Evolutionary conservation across 2,888 invertebrate species (phyloP).

Genomic region (Yponomeuta malinellus): DNA sequence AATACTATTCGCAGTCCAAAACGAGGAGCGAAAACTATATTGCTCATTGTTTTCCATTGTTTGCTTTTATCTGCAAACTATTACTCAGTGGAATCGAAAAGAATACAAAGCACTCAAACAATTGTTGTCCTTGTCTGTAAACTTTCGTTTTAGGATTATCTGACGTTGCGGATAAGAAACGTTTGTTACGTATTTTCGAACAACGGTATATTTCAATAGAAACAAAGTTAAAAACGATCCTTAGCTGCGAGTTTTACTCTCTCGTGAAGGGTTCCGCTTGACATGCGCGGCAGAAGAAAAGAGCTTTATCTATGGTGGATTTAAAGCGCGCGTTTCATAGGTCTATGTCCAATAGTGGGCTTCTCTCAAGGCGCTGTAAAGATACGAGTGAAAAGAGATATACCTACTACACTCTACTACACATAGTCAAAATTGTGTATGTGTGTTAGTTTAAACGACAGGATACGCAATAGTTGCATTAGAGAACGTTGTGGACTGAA

Average conservation of each 20-base stretch:
- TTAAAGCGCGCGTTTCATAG: too few relatives aligned
- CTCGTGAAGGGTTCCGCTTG: not conserved
- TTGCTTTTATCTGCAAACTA: constrained; percentile 35
- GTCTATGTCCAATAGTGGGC: too few relatives aligned
- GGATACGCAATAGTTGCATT: too few relatives aligned
- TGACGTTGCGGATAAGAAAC: not conserved
- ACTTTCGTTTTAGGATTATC: constrained; percentile 1
- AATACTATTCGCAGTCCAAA: constrained; percentile 34
- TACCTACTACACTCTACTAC: too few relatives aligned
- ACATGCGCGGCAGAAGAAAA: too few relatives aligned
- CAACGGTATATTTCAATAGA: constrained; percentile 5
- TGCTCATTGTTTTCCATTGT: constrained; percentile 41
- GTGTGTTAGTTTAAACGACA: too few relatives aligned
- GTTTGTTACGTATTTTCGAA: constrained; percentile 2
- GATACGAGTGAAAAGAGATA: too few relatives aligned
- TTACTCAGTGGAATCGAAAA: constrained; percentile 3
- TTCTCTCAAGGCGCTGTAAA: too few relatives aligned
- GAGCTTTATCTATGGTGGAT: too few relatives aligned
- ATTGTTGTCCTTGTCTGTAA: not conserved
- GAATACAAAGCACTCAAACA: constrained; percentile 9
- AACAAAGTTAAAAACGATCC: not conserved
- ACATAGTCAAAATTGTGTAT: too few relatives aligned
- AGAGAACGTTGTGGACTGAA: too few relatives aligned
- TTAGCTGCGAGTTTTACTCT: not conserved
- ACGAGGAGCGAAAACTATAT: constrained; percentile 37